phyloP scores from a whole-genome alignment of 2,113 vertebrate genomes.

The Fulmarus glacialis region DNA sequence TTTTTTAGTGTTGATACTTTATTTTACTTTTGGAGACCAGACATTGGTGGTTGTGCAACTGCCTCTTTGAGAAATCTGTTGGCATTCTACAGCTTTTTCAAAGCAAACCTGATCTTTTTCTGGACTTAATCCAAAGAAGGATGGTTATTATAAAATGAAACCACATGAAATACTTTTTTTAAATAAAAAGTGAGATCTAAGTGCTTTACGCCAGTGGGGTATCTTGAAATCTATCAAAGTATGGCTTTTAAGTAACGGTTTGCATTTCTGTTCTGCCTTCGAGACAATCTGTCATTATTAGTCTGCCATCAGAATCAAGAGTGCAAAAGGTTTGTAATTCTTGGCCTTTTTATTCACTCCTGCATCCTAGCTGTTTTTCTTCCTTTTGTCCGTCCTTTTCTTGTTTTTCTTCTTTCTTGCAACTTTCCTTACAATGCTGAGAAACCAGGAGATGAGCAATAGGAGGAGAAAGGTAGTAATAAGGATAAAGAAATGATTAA shows the following conservation, averaged over 20 bases:
- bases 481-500: neutral
- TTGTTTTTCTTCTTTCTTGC: neutral
- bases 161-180: neutral
- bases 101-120: neutral
- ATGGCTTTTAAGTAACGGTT: neutral
- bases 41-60: neutral
- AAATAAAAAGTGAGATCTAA: neutral
- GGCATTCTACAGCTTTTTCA: neutral
- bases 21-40: neutral
- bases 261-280: neutral
- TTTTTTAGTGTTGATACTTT: neutral
- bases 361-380: neutral
- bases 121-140: neutral
- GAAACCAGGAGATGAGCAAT: neutral
- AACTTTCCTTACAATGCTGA: neutral
- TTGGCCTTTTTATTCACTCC: neutral
- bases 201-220: neutral
- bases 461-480: neutral
- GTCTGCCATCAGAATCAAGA: neutral
- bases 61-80: neutral
- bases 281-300: neutral
- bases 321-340: neutral
- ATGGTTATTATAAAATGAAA: neutral
- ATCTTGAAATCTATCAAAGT: neutral
- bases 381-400: neutral